Evolutionary conservation across 2,888 invertebrate genomes (phyloP).

Genomic region (Lepidocyrtinus sp.): DNA sequence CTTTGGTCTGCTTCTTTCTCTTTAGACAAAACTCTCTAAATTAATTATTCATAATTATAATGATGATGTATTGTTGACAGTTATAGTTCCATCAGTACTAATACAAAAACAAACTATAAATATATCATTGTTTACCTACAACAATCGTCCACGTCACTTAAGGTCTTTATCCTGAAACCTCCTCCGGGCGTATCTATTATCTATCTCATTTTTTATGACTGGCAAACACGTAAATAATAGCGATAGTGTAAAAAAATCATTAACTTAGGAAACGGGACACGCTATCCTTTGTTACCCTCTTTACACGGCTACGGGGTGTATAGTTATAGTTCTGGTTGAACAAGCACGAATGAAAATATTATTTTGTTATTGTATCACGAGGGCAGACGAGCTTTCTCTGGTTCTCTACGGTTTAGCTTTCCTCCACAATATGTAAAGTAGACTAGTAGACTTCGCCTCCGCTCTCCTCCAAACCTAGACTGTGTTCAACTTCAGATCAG

Average conservation of each 20-base stretch:
- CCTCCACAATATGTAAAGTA: not conserved
- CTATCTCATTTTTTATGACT: not conserved
- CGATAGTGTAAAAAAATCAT: not conserved
- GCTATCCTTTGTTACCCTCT: not conserved
- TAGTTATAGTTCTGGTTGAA: not conserved
- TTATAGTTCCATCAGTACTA: not conserved
- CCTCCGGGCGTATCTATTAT: not conserved
- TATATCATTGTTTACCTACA: slow-evolving; percentile 9
- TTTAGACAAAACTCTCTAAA: not conserved
- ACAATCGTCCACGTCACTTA: not conserved
- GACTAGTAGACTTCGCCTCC: no score
- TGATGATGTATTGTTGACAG: slow-evolving; percentile 13
- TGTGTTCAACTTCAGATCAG: no score
- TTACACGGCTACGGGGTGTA: not conserved
- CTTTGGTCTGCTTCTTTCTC: not conserved
- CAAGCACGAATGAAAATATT: slow-evolving; percentile 7
- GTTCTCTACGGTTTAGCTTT: not conserved
- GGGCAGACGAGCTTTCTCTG: not conserved
- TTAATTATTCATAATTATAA: slow-evolving; percentile 3
- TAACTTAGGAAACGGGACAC: not conserved
- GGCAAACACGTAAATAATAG: not conserved
- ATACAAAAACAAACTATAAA: not conserved
- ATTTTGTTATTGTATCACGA: slow-evolving; percentile 11
- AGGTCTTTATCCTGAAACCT: not conserved
- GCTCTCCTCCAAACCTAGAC: no score